A percentile compares a stretch with the other conserved stretches of the same genome.
These are phyloP conservation scores for Sebastes minor DNA, from an alignment of 2,797 vertebrate genomes.

Conservation along the genomic window DNA sequence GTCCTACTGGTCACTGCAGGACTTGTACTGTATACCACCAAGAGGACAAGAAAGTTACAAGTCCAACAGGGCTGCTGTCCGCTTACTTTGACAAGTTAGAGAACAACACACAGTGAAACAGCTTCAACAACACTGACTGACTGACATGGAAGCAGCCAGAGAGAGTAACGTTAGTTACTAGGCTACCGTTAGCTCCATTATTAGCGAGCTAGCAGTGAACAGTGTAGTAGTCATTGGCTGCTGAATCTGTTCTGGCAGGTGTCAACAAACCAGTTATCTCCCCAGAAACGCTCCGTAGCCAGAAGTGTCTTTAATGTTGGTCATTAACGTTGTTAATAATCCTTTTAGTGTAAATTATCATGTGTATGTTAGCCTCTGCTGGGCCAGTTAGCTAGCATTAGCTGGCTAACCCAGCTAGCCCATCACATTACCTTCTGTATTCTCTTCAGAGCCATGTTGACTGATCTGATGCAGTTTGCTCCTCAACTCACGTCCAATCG, in stretches of 20 bases:
- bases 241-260: background rate
- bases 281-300: background rate
- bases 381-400: slow-evolving; percentile 31
- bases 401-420: slow-evolving; percentile 25
- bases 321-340: background rate
- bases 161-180: background rate
- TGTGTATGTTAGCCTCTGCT: slow-evolving; percentile 2
- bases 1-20: background rate
- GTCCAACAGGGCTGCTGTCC: background rate
- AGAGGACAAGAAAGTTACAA: background rate
- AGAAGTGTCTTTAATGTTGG: background rate
- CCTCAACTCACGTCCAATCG: background rate
- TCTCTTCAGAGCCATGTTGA: slow-evolving; percentile 71
- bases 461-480: slow-evolving; percentile 1
- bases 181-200: slow-evolving; percentile 7
- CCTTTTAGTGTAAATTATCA: background rate
- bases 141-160: background rate
- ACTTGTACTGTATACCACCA: background rate
- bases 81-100: background rate
- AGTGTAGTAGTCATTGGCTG: slow-evolving; percentile 17
- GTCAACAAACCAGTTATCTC: slow-evolving; percentile 1
- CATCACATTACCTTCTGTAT: slow-evolving; percentile 67
- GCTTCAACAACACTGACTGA: background rate
- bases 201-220: slow-evolving; percentile 34
- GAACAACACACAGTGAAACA: background rate